Evolutionary conservation across 1,140 invertebrate species (phyloP).

Genomic region (Agrypnia vestita): DNA sequence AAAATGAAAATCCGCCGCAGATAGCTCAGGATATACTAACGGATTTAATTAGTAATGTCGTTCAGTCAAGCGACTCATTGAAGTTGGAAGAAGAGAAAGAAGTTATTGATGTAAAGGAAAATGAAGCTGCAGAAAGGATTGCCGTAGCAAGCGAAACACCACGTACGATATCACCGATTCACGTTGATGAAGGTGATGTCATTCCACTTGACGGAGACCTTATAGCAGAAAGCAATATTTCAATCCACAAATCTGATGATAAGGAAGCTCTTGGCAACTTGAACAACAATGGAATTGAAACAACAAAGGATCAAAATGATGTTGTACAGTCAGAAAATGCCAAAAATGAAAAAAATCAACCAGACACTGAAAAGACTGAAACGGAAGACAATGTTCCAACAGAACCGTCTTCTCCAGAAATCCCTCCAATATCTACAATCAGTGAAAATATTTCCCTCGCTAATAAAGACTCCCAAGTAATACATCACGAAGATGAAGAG

Average conservation of each 20-base stretch:
- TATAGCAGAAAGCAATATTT: constrained; percentile 61
- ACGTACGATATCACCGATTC: constrained; percentile 63
- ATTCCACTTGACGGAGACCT: constrained; percentile 69
- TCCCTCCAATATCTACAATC: constrained; percentile 82
- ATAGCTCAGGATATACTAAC: constrained; percentile 45
- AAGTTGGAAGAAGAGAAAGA: constrained; percentile 12
- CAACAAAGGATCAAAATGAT: constrained; percentile 50
- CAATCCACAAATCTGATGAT: constrained; percentile 62
- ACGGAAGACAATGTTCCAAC: constrained; percentile 70
- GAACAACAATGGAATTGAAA: constrained; percentile 50
- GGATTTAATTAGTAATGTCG: constrained; percentile 40
- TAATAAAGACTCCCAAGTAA: constrained; percentile 65
- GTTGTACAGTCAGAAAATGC: constrained; percentile 65
- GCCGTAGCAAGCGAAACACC: constrained; percentile 60
- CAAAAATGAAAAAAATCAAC: constrained; percentile 65
- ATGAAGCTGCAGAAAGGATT: constrained; percentile 61
- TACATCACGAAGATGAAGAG: constrained; percentile 63
- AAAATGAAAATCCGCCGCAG: constrained; percentile 34
- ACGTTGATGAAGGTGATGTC: constrained; percentile 68
- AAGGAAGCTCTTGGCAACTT: constrained; percentile 62
- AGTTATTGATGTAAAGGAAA: not conserved
- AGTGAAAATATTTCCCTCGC: constrained; percentile 76
- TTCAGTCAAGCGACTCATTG: constrained; percentile 25
- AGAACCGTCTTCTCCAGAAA: constrained; percentile 76
- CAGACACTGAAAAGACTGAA: constrained; percentile 64